Evolutionary conservation across 2,888 invertebrate genomes (phyloP), one percentile per base, ranked within the genome.

Genomic region (Sturmia bella): DNA sequence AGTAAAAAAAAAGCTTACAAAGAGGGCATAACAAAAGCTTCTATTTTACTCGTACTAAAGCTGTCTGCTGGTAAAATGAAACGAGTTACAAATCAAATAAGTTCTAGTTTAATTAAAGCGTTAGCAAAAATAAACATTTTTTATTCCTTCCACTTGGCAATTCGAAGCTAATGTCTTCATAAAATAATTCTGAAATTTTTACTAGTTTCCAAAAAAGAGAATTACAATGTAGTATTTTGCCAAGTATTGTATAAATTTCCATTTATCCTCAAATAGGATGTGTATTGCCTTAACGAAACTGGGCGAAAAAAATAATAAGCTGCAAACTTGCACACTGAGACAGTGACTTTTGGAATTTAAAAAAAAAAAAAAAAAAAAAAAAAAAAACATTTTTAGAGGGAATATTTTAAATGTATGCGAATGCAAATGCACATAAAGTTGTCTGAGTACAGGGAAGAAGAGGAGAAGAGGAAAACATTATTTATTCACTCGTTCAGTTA

Each of bases 401-500:
- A 63, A 50, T 19, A 54, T 52, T 69, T 69, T 61, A 48, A 15
- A 50, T 19, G n/a, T 45, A 5, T 45, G 50, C 56, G 52, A 32
- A 21, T 59, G 45, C 50, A 66, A 43, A 52, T 21, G 12, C 17
- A 39, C n/a, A 39, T 19, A 56, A n/a, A 17, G 12, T 48, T 17
- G n/a, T 57, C n/a, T 13, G 13, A 21, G 9, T 2, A 13, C 3
- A 21, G 13, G 12, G 2, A n/a, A 43, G 9, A 32, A 32, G 9
- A 32, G 27, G 12, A 4, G 24, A 56, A 56, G 15, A 32, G 32
- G 32, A 5, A 32, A 32, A 3, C 21, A 76, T 76, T 73, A 76
- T 81, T 81, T 76, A 76, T 76, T 61, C 72, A 76, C 56, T 81
- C 76, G 41, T 68, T 63, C 41, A 57, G 43, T 54, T 45, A 56